Conservation (phyloP, 2,888 invertebrate genomes). For the Abrostola tripartita region DNA sequence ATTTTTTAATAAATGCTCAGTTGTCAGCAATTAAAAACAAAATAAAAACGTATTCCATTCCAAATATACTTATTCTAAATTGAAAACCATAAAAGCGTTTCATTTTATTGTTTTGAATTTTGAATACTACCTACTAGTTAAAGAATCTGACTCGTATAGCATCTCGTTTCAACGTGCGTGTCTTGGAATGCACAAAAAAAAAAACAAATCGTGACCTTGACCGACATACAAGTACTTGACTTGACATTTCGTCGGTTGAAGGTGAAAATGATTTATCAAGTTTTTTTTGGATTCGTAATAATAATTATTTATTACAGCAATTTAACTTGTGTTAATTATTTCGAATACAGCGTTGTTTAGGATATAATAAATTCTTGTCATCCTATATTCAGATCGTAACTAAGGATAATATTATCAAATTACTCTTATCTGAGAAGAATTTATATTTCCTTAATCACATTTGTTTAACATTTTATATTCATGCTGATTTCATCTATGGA, state of each 20-base stretch:
- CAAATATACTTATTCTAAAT: too few relatives aligned
- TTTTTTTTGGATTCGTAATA: too few relatives aligned
- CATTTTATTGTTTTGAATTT: too few relatives aligned
- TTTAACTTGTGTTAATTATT: background rate
- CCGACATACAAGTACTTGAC: slow-evolving; percentile 12
- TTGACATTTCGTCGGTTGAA: background rate
- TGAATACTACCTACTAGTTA: too few relatives aligned
- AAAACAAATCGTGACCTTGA: slow-evolving; percentile 22
- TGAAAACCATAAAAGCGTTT: too few relatives aligned
- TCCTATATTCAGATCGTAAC: background rate
- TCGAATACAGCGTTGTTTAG: background rate
- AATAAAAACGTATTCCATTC: too few relatives aligned
- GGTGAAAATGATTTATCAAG: background rate
- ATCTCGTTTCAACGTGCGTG: background rate
- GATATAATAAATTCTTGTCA: background rate
- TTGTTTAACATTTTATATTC: slow-evolving; percentile 8
- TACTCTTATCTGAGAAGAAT: background rate
- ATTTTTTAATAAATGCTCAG: too few relatives aligned
- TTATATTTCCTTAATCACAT: slow-evolving; percentile 4
- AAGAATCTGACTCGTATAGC: too few relatives aligned
- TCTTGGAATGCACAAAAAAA: slow-evolving; percentile 6
- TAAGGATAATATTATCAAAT: background rate
- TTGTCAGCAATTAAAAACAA: too few relatives aligned
- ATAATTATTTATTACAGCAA: background rate
- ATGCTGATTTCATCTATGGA: slow-evolving; percentile 18